phyloP scores from a whole-genome alignment of 2,888 invertebrate species.

The Melangyna quadrimaculata region DNA sequence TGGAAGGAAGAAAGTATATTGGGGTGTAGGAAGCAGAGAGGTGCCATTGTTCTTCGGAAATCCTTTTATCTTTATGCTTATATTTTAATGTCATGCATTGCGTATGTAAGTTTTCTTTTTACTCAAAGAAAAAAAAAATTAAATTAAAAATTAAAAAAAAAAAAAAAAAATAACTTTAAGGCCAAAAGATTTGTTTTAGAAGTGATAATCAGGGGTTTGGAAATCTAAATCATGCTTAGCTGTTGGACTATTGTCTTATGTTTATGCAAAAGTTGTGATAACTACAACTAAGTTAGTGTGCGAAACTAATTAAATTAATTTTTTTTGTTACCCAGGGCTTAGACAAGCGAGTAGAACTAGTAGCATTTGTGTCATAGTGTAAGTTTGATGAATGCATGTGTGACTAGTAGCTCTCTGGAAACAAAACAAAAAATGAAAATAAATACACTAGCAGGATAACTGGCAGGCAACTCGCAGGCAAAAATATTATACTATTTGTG shows the following conservation, averaged over 20 bases:
- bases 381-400: too few species aligned
- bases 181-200: neutral
- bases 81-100: constrained; percentile 30
- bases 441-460: too few species aligned
- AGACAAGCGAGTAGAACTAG: too few species aligned
- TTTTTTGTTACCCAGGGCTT: too few species aligned
- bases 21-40: neutral
- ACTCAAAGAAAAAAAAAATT: neutral
- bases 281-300: neutral
- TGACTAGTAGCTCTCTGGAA: too few species aligned
- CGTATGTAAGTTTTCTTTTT: constrained; percentile 9
- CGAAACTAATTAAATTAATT: neutral
- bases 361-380: too few species aligned
- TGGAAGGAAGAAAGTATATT: neutral
- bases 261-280: neutral
- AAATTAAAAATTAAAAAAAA: neutral
- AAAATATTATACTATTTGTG: too few species aligned
- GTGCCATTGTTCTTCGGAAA: constrained; percentile 2
- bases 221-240: constrained; percentile 2
- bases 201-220: neutral
- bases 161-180: neutral
- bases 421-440: too few species aligned
- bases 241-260: neutral
- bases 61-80: constrained; percentile 31
- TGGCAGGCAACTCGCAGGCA: too few species aligned